phyloP scores from a whole-genome alignment of 2,888 invertebrate species.

The Alloscopus bannaensis region DNA sequence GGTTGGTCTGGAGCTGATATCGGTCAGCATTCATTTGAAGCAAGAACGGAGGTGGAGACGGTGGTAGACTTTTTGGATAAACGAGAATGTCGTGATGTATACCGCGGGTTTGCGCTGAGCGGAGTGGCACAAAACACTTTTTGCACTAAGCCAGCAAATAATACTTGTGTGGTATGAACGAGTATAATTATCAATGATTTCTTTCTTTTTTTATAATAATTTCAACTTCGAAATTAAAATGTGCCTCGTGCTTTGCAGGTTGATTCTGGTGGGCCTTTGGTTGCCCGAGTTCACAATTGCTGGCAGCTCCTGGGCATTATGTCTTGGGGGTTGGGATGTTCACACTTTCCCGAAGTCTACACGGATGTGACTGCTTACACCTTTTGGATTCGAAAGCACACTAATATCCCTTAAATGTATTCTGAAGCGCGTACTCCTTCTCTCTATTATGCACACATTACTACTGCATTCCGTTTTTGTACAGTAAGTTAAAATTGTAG shows the following conservation, averaged over 20 bases:
- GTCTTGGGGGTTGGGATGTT: slow-evolving; percentile 73
- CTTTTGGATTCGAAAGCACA: slow-evolving; percentile 60
- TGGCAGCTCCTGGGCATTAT: slow-evolving; percentile 72
- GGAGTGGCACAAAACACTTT: slow-evolving; percentile 52
- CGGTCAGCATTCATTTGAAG: slow-evolving; percentile 52
- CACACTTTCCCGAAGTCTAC: slow-evolving; percentile 67
- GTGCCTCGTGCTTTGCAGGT: slow-evolving; percentile 62
- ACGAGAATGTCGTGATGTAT: slow-evolving; percentile 51
- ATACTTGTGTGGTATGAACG: slow-evolving; percentile 56
- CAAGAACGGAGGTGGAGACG: slow-evolving; percentile 48
- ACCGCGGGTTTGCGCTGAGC: slow-evolving; percentile 59
- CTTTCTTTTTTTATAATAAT: neutral
- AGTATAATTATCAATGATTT: too few species aligned
- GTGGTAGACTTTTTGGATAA: slow-evolving; percentile 63
- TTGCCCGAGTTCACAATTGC: slow-evolving; percentile 66
- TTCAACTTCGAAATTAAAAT: neutral
- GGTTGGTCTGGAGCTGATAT: slow-evolving; percentile 68
- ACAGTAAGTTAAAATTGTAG: too few species aligned
- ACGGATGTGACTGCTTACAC: slow-evolving; percentile 46
- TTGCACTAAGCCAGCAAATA: slow-evolving; percentile 53
- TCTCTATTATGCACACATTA: too few species aligned
- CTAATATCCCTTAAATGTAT: too few species aligned
- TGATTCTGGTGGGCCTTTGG: slow-evolving; percentile 73
- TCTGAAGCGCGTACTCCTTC: too few species aligned
- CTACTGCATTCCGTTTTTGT: too few species aligned